Evolutionary conservation across 2,113 vertebrate genomes (phyloP).

Genomic region (Rhynchopsitta pachyrhyncha): DNA sequence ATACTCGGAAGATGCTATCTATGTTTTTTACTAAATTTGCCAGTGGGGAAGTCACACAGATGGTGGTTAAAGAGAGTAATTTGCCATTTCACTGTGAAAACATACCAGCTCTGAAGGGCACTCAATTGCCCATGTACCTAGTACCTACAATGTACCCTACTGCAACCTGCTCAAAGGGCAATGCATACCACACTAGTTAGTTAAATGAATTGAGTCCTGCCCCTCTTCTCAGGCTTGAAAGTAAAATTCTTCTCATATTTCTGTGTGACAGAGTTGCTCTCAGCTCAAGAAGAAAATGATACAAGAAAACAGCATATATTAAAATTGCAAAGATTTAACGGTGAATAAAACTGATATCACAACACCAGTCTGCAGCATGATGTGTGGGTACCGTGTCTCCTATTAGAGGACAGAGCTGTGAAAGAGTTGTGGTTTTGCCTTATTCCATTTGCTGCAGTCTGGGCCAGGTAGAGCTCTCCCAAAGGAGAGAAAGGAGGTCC

Average conservation of each 20-base stretch:
- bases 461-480: not conserved
- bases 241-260: not conserved
- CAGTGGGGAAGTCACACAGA: not conserved
- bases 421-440: not conserved
- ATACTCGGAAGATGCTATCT: not conserved
- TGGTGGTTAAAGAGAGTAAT: not conserved
- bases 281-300: not conserved
- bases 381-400: rapidly evolving
- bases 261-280: not conserved
- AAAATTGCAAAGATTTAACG: not conserved
- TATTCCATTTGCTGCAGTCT: not conserved
- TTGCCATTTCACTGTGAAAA: not conserved
- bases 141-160: not conserved
- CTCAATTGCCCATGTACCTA: not conserved
- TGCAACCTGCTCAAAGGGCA: not conserved
- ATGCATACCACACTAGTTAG: not conserved
- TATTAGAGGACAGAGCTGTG: not conserved
- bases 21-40: not conserved
- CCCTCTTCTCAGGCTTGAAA: not conserved
- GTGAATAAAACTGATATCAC: not conserved
- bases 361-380: not conserved
- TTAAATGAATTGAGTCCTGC: not conserved
- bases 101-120: not conserved
- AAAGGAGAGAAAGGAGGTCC: not conserved
- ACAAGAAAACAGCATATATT: not conserved